Conservation (phyloP, 2,113 vertebrate genomes). For the Microcebus ravelobensis region DNA sequence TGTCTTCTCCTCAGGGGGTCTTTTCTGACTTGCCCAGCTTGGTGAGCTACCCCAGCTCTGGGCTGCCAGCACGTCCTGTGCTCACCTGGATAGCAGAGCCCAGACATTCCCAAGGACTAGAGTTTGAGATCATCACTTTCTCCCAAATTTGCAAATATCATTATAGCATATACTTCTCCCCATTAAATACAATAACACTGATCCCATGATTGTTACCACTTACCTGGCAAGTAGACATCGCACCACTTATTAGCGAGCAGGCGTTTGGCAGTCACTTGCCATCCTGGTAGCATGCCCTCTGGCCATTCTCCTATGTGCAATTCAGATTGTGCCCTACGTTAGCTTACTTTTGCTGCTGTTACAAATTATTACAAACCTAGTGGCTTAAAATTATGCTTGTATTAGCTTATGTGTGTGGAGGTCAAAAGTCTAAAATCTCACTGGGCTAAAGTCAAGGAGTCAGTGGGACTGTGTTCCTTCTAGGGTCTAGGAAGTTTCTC, state of each 20-base stretch:
- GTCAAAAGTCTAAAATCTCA: neutral
- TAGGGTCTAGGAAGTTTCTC: neutral
- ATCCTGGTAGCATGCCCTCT: neutral
- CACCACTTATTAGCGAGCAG: neutral
- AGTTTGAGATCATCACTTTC: neutral
- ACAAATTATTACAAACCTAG: neutral
- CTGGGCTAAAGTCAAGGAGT: neutral
- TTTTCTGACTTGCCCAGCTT: neutral
- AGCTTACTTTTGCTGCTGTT: neutral
- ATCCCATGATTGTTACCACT: neutral
- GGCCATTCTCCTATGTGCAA: neutral
- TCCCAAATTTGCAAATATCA: neutral
- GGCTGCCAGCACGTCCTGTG: accelerated
- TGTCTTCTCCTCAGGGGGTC: no score
- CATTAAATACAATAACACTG: neutral
- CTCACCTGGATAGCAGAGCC: neutral
- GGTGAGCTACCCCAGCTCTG: neutral
- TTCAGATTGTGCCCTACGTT: neutral
- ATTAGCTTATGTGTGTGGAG: neutral
- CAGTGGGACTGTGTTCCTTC: neutral
- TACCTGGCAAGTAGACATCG: neutral
- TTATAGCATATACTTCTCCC: neutral
- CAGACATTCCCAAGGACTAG: neutral
- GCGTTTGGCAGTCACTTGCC: neutral
- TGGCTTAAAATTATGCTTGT: neutral